Evolutionary conservation across 2,113 vertebrate genomes (phyloP).

Genomic region (Tor tambroides): DNA sequence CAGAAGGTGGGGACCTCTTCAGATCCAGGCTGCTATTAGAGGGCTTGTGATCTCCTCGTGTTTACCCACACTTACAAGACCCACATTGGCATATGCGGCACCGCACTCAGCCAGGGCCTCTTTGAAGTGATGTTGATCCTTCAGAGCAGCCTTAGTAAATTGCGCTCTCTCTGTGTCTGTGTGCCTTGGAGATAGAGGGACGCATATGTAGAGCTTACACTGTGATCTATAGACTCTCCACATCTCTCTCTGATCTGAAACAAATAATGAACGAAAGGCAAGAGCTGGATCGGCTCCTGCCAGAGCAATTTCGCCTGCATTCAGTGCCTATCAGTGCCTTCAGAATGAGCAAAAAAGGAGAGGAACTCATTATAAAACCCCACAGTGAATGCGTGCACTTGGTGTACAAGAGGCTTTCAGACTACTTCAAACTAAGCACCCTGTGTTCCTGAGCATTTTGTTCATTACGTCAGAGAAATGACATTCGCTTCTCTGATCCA

Average conservation of each 20-base stretch:
- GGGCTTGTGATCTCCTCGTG: slow-evolving; percentile 77
- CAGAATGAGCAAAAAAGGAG: slow-evolving; percentile 48
- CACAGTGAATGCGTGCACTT: slow-evolving; percentile 56
- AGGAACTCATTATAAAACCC: slow-evolving; percentile 59
- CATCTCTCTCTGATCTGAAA: slow-evolving; percentile 53
- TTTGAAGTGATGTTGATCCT: slow-evolving; percentile 81
- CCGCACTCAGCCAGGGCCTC: slow-evolving; percentile 58
- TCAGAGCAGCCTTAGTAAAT: slow-evolving; percentile 78
- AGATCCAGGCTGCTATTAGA: slow-evolving; percentile 78
- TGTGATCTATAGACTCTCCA: slow-evolving; percentile 56
- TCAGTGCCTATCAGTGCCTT: slow-evolving; percentile 49
- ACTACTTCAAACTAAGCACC: slow-evolving; percentile 58
- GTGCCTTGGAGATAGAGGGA: slow-evolving; percentile 58
- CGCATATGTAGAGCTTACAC: slow-evolving; percentile 63
- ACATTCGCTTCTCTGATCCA: slow-evolving; percentile 51
- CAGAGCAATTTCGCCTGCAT: slow-evolving; percentile 51
- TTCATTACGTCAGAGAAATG: slow-evolving; percentile 57
- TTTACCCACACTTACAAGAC: slow-evolving; percentile 76
- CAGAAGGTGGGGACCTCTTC: slow-evolving; percentile 77
- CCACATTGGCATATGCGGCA: slow-evolving; percentile 59
- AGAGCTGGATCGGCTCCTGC: slow-evolving; percentile 49
- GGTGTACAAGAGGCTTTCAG: slow-evolving; percentile 57
- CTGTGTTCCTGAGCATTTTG: slow-evolving; percentile 56
- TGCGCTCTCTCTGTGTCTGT: slow-evolving; percentile 61
- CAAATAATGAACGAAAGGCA: slow-evolving; percentile 51